phyloP scores from a whole-genome alignment of 2,113 vertebrate species.

The Heliornis fulica region DNA sequence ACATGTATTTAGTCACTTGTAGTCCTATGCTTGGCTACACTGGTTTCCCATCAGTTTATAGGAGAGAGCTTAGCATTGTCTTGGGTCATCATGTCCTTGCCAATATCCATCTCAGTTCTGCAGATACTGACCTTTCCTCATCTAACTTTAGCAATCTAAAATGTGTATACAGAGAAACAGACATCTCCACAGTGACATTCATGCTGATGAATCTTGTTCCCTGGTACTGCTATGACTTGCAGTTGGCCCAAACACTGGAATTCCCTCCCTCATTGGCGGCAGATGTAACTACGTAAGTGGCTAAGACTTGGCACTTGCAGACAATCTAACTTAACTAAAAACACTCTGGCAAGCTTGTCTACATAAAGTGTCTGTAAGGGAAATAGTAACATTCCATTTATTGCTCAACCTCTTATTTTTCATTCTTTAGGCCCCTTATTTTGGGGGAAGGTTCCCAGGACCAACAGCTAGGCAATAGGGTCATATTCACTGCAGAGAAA shows the following conservation, averaged over 20 bases:
- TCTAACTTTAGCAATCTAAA: not conserved
- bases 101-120: not conserved
- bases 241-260: accelerated
- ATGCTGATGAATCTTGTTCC: not conserved
- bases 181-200: not conserved
- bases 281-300: not conserved
- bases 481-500: not conserved
- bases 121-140: not conserved
- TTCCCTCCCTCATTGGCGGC: not conserved
- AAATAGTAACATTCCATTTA: not conserved
- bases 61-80: not conserved
- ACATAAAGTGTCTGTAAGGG: not conserved
- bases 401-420: not conserved
- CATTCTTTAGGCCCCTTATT: not conserved
- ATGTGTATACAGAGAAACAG: not conserved
- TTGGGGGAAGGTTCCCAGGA: not conserved
- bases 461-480: not conserved
- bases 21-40: not conserved
- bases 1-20: not conserved
- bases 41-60: not conserved
- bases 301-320: not conserved
- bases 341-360: not conserved
- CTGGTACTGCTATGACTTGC: not conserved
- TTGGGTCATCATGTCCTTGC: not conserved
- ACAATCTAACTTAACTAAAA: not conserved